Conservation (phyloP, 2,888 invertebrate species). For the Merodon equestris region DNA sequence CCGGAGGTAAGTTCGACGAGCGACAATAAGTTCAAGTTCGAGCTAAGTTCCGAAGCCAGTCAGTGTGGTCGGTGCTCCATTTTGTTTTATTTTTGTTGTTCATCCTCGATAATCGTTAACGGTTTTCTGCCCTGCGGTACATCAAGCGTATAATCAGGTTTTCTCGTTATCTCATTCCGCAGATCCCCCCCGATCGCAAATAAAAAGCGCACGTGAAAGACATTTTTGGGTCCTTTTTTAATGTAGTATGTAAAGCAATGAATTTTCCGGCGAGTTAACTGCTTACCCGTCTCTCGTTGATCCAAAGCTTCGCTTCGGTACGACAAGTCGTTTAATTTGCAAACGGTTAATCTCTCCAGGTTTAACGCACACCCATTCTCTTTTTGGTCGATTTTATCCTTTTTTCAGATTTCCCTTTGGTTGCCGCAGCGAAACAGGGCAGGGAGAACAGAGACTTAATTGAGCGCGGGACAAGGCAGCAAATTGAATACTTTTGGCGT, state of each 20-base stretch:
- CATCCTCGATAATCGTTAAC: constrained; percentile 39
- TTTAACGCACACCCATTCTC: constrained; percentile 58
- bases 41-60: too few species aligned
- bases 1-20: too few species aligned
- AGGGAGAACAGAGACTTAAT: constrained; percentile 48
- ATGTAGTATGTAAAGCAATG: constrained; percentile 55
- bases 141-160: constrained; percentile 61
- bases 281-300: constrained; percentile 26
- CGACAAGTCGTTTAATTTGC: constrained; percentile 66
- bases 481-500: constrained; percentile 66
- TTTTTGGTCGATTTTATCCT: constrained; percentile 31
- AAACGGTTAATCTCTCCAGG: constrained; percentile 52
- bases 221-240: not conserved
- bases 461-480: constrained; percentile 64
- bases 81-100: too few species aligned
- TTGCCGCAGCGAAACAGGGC: constrained; percentile 6
- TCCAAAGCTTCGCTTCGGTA: constrained; percentile 19
- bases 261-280: constrained; percentile 60
- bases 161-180: constrained; percentile 48
- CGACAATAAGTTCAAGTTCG: too few species aligned
- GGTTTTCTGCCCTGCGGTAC: constrained; percentile 45
- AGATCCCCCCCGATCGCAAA: constrained; percentile 16
- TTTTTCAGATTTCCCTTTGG: not conserved
- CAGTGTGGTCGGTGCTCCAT: too few species aligned
- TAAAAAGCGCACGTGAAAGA: not conserved